A percentile compares a stretch with the other conserved stretches of the same genome.
Evolutionary conservation across 2,888 invertebrate species (phyloP).

Genomic region (Drosophila merina): DNA sequence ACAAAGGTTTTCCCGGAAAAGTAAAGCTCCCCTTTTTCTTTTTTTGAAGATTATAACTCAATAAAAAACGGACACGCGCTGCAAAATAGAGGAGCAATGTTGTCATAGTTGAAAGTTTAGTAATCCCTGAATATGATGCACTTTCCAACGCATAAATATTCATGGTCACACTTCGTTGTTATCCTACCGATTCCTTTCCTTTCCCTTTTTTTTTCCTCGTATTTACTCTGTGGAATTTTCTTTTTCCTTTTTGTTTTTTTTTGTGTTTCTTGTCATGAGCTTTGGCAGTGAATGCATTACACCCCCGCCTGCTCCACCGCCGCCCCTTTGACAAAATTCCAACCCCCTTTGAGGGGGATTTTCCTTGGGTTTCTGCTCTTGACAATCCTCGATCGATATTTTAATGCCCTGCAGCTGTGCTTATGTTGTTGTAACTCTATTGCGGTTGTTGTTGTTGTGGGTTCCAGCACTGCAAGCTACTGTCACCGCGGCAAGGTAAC

Average conservation of each 20-base stretch:
- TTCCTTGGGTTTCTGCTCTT: slow-evolving; percentile 32
- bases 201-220: neutral
- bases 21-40: too few relatives aligned
- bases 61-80: too few relatives aligned
- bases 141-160: slow-evolving; percentile 3
- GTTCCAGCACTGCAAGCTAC: too few relatives aligned
- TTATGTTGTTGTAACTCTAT: slow-evolving; percentile 9
- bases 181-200: slow-evolving; percentile 3
- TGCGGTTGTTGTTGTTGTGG: slow-evolving; percentile 31
- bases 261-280: neutral
- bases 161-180: slow-evolving; percentile 1
- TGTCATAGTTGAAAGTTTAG: neutral
- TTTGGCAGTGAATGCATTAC: slow-evolving; percentile 17
- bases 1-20: too few relatives aligned
- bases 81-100: too few relatives aligned
- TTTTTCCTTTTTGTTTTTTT: neutral
- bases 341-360: neutral
- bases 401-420: slow-evolving; percentile 55
- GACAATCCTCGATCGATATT: slow-evolving; percentile 74
- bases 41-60: too few relatives aligned
- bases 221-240: neutral
- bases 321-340: neutral
- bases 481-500: too few relatives aligned
- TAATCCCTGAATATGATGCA: neutral
- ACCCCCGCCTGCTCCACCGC: neutral